Percentiles rank a stretch among this genome's conserved stretches.
Conservation (phyloP, 2,888 invertebrate species). For the Panzeria rudis region DNA sequence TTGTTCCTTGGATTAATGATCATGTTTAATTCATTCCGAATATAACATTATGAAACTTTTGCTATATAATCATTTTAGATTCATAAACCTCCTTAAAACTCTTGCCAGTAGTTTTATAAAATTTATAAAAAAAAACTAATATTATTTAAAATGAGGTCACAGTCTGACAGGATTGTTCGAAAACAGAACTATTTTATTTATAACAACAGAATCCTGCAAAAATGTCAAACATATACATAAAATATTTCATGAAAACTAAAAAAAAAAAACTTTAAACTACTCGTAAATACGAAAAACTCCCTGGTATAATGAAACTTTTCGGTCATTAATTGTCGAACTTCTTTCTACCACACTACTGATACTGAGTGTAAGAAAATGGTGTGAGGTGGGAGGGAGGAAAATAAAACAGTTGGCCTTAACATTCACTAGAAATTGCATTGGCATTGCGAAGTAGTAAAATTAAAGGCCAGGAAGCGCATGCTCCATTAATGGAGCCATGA, state of each 20-base stretch:
- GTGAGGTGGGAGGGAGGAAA: slow-evolving; percentile 22
- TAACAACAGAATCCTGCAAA: slow-evolving; percentile 7
- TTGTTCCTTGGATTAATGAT: too few species aligned
- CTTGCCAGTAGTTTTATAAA: background rate
- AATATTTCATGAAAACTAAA: slow-evolving; percentile 11
- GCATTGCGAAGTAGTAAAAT: slow-evolving; percentile 11
- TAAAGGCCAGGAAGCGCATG: slow-evolving; percentile 64
- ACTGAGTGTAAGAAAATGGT: slow-evolving; percentile 24
- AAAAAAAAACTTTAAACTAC: background rate
- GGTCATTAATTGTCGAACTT: slow-evolving; percentile 56
- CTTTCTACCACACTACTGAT: slow-evolving; percentile 71
- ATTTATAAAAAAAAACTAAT: background rate
- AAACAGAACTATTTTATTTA: background rate
- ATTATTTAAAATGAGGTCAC: slow-evolving; percentile 57
- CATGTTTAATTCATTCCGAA: too few species aligned
- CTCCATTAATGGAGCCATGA: slow-evolving; percentile 55
- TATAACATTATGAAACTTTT: too few species aligned
- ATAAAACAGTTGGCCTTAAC: slow-evolving; percentile 69
- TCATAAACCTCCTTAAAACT: background rate
- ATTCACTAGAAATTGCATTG: slow-evolving; percentile 61
- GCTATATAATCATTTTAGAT: too few species aligned
- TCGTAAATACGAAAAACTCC: slow-evolving; percentile 4
- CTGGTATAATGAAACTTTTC: slow-evolving; percentile 11
- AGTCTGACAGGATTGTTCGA: background rate
- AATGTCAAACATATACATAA: background rate